Percentiles rank a stretch among this genome's conserved stretches.
Conservation (phyloP, 2,888 invertebrate species). For the Sialis fuliginosa region DNA sequence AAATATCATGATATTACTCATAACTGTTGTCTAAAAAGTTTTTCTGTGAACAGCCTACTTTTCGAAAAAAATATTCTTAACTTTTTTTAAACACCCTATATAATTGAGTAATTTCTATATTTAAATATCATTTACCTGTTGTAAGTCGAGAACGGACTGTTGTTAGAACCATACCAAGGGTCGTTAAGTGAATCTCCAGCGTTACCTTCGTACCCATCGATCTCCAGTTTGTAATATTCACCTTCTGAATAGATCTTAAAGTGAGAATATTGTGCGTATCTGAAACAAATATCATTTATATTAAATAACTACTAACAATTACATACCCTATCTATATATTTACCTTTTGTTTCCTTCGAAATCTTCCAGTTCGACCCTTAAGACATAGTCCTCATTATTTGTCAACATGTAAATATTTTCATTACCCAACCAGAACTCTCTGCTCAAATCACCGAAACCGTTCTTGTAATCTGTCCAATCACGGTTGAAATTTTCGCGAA, state of each 20-base stretch:
- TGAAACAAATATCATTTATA: slow-evolving; percentile 20
- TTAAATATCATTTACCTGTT: slow-evolving; percentile 51
- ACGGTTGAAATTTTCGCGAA: slow-evolving; percentile 72
- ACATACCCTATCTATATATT: slow-evolving; percentile 3
- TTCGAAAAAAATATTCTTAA: no score
- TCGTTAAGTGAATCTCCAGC: slow-evolving; percentile 84
- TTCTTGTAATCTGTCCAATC: slow-evolving; percentile 89
- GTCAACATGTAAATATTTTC: slow-evolving; percentile 89
- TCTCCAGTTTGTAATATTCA: slow-evolving; percentile 81
- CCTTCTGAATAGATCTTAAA: slow-evolving; percentile 85
- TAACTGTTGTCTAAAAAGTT: no score
- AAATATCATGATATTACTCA: no score
- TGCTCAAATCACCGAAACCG: slow-evolving; percentile 77
- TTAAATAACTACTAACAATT: neutral
- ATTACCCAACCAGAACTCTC: slow-evolving; percentile 86
- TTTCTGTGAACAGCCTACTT: no score
- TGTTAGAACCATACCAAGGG: slow-evolving; percentile 87
- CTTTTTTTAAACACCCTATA: no score
- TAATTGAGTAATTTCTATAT: no score
- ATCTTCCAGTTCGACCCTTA: slow-evolving; percentile 77
- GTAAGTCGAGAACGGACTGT: slow-evolving; percentile 84
- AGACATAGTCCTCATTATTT: slow-evolving; percentile 76
- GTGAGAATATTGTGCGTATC: slow-evolving; percentile 79
- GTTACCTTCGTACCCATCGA: slow-evolving; percentile 81
- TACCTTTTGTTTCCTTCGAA: slow-evolving; percentile 85